Base-by-base conservation (phyloP, 2,797 vertebrate species). In the Gymnoscopelus braueri region DNA sequence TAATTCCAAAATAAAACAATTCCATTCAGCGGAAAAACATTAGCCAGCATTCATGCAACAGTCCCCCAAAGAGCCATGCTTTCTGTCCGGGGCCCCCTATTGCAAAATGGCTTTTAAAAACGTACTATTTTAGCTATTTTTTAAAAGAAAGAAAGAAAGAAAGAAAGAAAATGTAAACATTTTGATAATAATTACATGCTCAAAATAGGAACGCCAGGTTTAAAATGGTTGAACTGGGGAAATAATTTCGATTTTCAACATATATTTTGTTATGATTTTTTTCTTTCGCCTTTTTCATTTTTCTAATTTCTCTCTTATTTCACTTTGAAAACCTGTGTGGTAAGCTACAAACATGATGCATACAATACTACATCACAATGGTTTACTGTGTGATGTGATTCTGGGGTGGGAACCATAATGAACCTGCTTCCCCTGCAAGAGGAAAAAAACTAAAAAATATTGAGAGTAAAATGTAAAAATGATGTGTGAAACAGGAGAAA, bases 381-480 rank as follows among this genome's bases (percentile, higher is more conserved):
- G 1, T 14, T 26, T 24, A 62, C 19, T 19, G 9, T 9, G 12
- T 44, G 59, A 6, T 15, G 14, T 23, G 8, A 60, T 47, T 44
- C 35, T 19, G 58, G 35, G 11, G 58, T 12, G 3, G 13, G 57
- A 35, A 59, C 29, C 29, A 39, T 35, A 59, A 59, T n/a, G 7
- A 11, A 3, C 44, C 58, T 52, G 35, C 66, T 52, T 0, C 4
- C 15, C 24, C 63, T 23, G 62, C 39, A 68, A 68, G 0, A 62
- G 32, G 8, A 56, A 2, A 69, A 53, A 32, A 67, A 62, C 8
- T 14, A 14, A 13, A 32, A 29, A 14, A 12, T 26, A 57, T 8
- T 14, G 11, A 50, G 68, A 29, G 62, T 65, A 60, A 61, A 64
- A 63, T 54, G 77, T 75, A 71, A 79, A 71, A 77, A 71, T 71